Conservation (phyloP, 2,113 vertebrate species). For the Synchiropus splendidus region DNA sequence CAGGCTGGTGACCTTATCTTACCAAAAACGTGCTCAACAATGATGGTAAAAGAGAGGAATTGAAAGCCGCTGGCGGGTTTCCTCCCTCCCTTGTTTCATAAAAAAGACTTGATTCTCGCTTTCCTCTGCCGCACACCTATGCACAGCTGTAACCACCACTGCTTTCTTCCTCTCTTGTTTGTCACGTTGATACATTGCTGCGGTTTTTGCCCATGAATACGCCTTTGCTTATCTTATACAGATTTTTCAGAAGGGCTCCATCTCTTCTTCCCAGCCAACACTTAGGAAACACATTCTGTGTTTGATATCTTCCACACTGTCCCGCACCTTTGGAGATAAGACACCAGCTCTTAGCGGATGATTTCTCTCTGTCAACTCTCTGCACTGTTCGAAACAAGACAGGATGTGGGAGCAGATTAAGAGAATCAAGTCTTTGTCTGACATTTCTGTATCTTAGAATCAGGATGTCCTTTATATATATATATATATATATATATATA, state of each 20-base stretch:
- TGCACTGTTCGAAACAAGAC: constrained; percentile 17
- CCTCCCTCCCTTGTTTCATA: too few relatives aligned
- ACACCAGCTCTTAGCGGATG: constrained; percentile 26
- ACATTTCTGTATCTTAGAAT: neutral
- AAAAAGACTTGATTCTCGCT: constrained; percentile 54
- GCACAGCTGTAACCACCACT: constrained; percentile 21
- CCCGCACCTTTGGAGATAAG: constrained; percentile 37
- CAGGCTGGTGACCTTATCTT: too few relatives aligned
- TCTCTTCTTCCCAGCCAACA: constrained; percentile 13
- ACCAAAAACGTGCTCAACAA: too few relatives aligned
- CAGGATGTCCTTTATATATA: too few relatives aligned
- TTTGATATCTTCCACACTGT: too few relatives aligned
- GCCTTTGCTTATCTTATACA: constrained; percentile 9
- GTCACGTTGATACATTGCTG: constrained; percentile 13
- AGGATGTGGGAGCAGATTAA: constrained; percentile 29
- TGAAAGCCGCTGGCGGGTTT: too few relatives aligned
- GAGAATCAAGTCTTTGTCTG: neutral
- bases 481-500: too few relatives aligned
- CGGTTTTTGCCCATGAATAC: constrained; percentile 6
- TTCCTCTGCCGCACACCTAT: constrained; percentile 11
- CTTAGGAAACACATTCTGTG: too few relatives aligned
- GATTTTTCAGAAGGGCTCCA: constrained; percentile 15
- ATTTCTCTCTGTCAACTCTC: constrained; percentile 23
- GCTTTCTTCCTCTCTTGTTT: constrained; percentile 17
- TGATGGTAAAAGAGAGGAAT: too few relatives aligned